Evolutionary conservation across 2,113 vertebrate genomes (phyloP), one percentile per base, ranked within the genome.

Genomic region (Gymnogyps californianus): DNA sequence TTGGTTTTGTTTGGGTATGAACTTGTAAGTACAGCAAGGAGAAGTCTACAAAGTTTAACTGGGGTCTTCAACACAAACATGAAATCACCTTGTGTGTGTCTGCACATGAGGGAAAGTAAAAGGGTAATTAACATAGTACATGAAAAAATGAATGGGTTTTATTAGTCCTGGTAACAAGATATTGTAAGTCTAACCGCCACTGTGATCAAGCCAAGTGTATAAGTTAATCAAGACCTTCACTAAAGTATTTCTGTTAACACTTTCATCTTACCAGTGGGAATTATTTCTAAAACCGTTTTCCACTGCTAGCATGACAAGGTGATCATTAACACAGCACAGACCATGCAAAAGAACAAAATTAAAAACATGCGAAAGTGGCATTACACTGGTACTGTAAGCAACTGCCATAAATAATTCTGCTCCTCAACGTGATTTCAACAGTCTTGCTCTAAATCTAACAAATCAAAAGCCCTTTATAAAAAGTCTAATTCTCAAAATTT

Each of bases 221-320:
- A 87, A 87, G 89, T 97, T 95, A 94, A 96, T 91, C 86, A 83
- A 88, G 95, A 91, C 91, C 81, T 93, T 97, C 86, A 94, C 95
- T 97, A 19, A 94, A 95, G 93, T 80, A 67, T 83, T 94, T 95
- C 94, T 97, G 86, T 96, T 97, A 96, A 94, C 97, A 95, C 94
- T 96, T 94, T 91, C 89, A 86, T 94, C 86, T 96, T 92, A 80
- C 90, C 83, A 94, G 6, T 20, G 81, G 75, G 93, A 96, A 96
- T 97, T 96, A 95, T 96, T 98, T 94, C 96, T 93, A 94, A 95
- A 96, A 89, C 85, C 21, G 36, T 86, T 95, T 90, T 96, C 67
- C 64, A 61, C 74, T 86, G 96, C 89, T 88, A 52, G 49, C 65
- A 93, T 92, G 95, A 94, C 95, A 96, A 94, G 96, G 95, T 96